Base-by-base conservation (phyloP, 2,888 invertebrate species). In the Melanophora roralis region DNA sequence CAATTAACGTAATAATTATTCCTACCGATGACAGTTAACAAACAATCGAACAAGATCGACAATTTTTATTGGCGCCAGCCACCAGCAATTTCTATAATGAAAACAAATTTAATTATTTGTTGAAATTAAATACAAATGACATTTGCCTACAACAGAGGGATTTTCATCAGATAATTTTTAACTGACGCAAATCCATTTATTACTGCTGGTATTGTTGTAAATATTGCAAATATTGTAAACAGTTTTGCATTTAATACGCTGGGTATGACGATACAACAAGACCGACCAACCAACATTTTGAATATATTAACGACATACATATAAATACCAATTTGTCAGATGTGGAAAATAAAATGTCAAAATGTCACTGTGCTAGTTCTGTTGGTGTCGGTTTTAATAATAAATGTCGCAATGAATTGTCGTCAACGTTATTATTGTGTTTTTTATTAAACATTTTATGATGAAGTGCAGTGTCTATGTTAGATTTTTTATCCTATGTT, bases 111-210 rank as follows among this genome's bases (percentile, higher is more conserved):
- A 72, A 67, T 72, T 68, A 80, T 67, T 71, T 74, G 78, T 82
- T 78, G 76, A 81, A 69, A 81, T 67, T 81, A 76, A 81, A 73
- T 74, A 64, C 76, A 74, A 67, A 60, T 81, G 82, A 82, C 81
- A 82, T 62, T 73, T 79, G 72, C 51, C 34, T 55, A 53, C 71
- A 45, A 64, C 34, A 57, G 16, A 32, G 27, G 67, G 65, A 71
- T 65, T 69, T 73, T 19, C 40, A 34, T 69, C 64, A 53, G 51
- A 49, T 16, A n/a, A 57, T 59, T 43, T 14, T 14, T 11, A 62
- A 71, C 34, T 40, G 57, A 27, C 23, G 43, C 67, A 62, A 49
- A 72, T 68, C 62, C 45, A 65, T 57, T 11, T 47, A 8, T n/a
- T 23, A 23, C n/a, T 49, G 49, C 23, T 45, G 45, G 23, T 32